Evolutionary conservation across 2,888 invertebrate genomes (phyloP).

Genomic region (Sabatieria punctata): DNA sequence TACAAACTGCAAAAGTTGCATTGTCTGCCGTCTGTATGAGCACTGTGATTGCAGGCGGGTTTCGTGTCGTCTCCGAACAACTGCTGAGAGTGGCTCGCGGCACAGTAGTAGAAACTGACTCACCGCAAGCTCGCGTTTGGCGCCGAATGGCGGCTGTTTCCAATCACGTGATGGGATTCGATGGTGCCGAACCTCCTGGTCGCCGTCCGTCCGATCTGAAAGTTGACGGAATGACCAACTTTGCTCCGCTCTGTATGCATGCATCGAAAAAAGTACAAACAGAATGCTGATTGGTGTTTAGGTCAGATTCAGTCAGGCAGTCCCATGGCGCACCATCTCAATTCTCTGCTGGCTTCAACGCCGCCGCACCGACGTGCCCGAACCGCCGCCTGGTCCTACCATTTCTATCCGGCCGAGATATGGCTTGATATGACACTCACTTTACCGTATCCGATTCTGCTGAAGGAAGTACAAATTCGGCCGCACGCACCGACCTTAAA

Average conservation of each 20-base stretch:
- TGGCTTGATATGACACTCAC: slow-evolving; percentile 70
- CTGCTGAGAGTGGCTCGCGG: too few relatives aligned
- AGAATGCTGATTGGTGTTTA: slow-evolving; percentile 14
- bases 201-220: slow-evolving; percentile 17
- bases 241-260: not conserved
- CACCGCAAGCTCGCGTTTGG: too few relatives aligned
- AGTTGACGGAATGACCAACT: slow-evolving; percentile 52
- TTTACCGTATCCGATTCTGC: slow-evolving; percentile 66
- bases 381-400: slow-evolving; percentile 65
- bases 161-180: not conserved
- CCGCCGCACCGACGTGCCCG: slow-evolving; percentile 60
- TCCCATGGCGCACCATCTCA: slow-evolving; percentile 70
- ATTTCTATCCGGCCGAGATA: slow-evolving; percentile 69
- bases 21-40: too few relatives aligned
- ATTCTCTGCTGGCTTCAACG: slow-evolving; percentile 62
- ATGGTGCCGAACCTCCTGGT: not conserved
- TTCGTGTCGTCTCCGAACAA: too few relatives aligned
- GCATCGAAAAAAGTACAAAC: not conserved
- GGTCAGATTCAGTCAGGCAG: slow-evolving; percentile 58
- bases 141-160: not conserved
- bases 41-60: too few relatives aligned
- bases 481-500: slow-evolving; percentile 66
- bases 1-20: too few relatives aligned
- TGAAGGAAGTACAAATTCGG: slow-evolving; percentile 69
- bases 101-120: too few relatives aligned